Evolutionary conservation across 2,888 invertebrate species (phyloP), one percentile per base, ranked within the genome.

Genomic region (Melinaea marsaeus): DNA sequence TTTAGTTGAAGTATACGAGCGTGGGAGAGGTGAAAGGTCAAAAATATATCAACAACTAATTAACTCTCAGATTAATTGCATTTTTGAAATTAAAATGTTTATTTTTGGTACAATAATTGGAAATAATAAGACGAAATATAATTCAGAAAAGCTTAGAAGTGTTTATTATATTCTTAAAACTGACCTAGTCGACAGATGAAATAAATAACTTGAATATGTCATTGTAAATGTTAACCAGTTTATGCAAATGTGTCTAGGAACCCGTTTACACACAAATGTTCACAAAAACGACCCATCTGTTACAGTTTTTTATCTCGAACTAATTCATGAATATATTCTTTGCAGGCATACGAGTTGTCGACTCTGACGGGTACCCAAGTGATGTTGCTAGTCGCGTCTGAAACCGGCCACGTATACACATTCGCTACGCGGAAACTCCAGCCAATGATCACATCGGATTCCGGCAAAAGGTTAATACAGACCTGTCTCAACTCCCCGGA

Each of bases 321-420:
- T 62, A 22, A 61, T 37, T 61, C 57, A 61, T n/a, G 5, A 37
- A 3, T 48, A 37, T 63, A 59, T 80, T 66, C 71, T 74, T 85
- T 83, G 9, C 94, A 99, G 99, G 99, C 99, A 64, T 99, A 99
- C 92, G 99, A 99, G 92, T 92, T 99, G 79, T 99, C 99, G 67
- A 99, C 99, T 74, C 90, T 99, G 85, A 99, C 99, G 71, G 99
- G 99, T 61, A 99, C 99, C 46, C 99, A 99, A 92, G 99, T 99
- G 86, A 99, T 99, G 99, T 92, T 99, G 78, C 92, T 99, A 81
- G 99, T 99, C 72, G 99, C 99, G 67, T 98, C 98, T 71, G 99
- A 99, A 90, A 99, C 99, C 32, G 99, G 99, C 61, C 99, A 99
- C 92, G 99, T 99, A 79, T 99, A 99, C 92, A 99, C 99, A 69